These are phyloP conservation scores for Bergia puertoricense DNA, from an alignment of 92 coral and sea anemone genomes.

Conservation along the genomic window DNA sequence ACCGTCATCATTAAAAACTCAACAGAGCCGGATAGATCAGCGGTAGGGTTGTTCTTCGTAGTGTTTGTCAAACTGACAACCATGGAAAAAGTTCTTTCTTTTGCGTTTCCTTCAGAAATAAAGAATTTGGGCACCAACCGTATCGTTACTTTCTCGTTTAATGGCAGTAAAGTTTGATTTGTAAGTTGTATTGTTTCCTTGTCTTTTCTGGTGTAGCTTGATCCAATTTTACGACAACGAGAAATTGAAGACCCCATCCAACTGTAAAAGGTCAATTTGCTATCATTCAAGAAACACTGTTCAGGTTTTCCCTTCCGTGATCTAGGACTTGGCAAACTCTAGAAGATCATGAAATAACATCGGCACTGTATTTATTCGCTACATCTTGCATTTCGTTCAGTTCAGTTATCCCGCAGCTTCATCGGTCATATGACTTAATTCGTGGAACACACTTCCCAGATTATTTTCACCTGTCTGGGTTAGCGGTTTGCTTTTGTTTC, in stretches of 20 bases:
- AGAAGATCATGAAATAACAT: too few relatives aligned
- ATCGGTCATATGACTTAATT: not conserved
- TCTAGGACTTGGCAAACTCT: not conserved
- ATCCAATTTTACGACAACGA: not conserved
- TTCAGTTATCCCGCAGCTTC: not conserved
- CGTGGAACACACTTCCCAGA: not conserved
- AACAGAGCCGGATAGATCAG: not conserved
- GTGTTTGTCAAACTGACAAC: constrained; percentile 4
- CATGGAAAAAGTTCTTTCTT: constrained; percentile 11
- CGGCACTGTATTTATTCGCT: not conserved
- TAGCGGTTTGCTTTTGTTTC: not conserved
- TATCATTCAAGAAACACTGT: not conserved
- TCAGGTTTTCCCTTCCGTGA: not conserved
- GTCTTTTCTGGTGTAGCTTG: not conserved
- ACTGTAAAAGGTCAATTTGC: not conserved
- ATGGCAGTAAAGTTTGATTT: constrained; percentile 5
- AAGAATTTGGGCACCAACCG: constrained; percentile 34
- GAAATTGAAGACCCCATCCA: constrained; percentile 14
- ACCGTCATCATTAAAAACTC: constrained; percentile 16
- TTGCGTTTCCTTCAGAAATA: constrained; percentile 17
- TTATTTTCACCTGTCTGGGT: not conserved
- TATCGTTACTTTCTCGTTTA: not conserved
- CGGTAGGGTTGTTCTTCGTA: not conserved
- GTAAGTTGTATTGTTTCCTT: not conserved
- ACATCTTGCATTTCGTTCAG: not conserved